A percentile compares a stretch with the other conserved stretches of the same genome.
These are phyloP conservation scores for Sympetrum striolatum DNA, from an alignment of 2,888 invertebrate species.

Conservation along the genomic window DNA sequence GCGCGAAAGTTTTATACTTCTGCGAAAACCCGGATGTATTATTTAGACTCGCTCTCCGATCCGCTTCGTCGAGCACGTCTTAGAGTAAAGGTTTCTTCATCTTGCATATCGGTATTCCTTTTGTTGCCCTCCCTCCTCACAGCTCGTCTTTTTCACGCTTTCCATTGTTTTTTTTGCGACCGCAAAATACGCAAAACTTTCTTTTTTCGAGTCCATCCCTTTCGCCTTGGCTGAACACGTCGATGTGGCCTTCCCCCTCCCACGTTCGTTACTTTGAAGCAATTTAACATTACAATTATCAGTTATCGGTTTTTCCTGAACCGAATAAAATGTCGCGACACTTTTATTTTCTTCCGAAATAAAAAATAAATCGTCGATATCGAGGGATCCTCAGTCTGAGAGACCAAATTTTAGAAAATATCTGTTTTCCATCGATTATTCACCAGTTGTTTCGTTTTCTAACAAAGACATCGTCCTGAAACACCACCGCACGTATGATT, in stretches of 20 bases:
- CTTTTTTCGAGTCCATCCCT: neutral
- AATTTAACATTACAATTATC: constrained; percentile 19
- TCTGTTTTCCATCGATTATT: too few species aligned
- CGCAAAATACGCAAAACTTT: neutral
- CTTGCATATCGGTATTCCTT: constrained; percentile 1
- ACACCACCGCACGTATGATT: too few species aligned
- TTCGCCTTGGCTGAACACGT: neutral
- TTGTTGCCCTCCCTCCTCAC: neutral
- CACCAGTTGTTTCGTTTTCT: too few species aligned
- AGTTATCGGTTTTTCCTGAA: neutral
- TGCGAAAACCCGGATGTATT: neutral
- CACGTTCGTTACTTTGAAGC: neutral
- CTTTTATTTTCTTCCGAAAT: neutral
- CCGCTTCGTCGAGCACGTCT: constrained; percentile 15
- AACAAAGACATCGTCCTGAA: too few species aligned
- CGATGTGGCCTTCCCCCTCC: neutral
- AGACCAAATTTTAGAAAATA: neutral
- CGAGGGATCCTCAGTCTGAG: neutral
- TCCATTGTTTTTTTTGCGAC: neutral
- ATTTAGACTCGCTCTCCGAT: constrained; percentile 5
- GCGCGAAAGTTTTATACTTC: neutral
- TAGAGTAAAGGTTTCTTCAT: constrained; percentile 10
- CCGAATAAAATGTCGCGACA: neutral
- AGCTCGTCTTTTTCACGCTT: neutral
- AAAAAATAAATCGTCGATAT: neutral